Evolutionary conservation across 2,797 vertebrate species (phyloP).

Genomic region (Hyperoplus immaculatus): DNA sequence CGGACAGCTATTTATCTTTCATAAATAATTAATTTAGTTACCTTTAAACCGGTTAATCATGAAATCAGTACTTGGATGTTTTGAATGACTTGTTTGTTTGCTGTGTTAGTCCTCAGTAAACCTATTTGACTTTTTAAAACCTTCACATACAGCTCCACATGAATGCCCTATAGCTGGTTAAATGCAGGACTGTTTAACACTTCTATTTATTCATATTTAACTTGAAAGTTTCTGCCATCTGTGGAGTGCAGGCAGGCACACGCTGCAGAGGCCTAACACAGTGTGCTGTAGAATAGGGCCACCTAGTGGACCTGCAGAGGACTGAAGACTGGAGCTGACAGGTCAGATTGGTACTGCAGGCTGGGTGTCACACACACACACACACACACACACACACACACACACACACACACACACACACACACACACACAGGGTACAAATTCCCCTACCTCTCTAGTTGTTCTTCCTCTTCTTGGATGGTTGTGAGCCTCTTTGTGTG

Average conservation of each 20-base stretch:
- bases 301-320: slow-evolving; percentile 18
- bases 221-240: background rate
- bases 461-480: no score
- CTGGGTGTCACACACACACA: no score
- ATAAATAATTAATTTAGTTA: background rate
- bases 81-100: background rate
- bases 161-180: background rate
- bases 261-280: background rate
- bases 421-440: no score
- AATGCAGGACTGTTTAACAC: no score
- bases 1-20: background rate
- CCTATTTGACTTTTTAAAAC: background rate
- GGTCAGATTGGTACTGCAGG: background rate
- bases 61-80: background rate
- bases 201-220: background rate
- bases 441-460: no score
- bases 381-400: background rate
- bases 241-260: background rate
- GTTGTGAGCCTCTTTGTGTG: no score
- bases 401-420: no score
- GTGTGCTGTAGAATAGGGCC: slow-evolving; percentile 24
- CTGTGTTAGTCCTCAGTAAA: background rate
- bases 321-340: background rate
- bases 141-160: background rate
- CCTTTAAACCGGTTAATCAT: background rate